Conservation (phyloP, 1,140 invertebrate species). For the Listronotus oregonensis region DNA sequence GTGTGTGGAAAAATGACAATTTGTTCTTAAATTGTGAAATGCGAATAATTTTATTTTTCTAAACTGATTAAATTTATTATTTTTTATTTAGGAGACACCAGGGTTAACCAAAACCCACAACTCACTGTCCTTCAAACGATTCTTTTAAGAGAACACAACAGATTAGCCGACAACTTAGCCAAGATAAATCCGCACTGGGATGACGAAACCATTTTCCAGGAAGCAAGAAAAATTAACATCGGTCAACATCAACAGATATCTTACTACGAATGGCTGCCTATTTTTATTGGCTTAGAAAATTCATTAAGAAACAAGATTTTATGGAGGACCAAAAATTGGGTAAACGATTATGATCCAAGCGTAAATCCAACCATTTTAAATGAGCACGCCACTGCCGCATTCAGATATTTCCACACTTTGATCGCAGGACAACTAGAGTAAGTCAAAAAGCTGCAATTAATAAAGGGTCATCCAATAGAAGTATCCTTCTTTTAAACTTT, state of each 20-base stretch:
- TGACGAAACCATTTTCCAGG: constrained; percentile 86
- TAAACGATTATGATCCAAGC: constrained; percentile 83
- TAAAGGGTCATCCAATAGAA: no score
- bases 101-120: constrained; percentile 87
- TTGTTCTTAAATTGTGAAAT: no score
- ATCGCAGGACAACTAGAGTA: constrained; percentile 80
- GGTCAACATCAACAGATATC: constrained; percentile 84
- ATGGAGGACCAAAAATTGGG: constrained; percentile 66
- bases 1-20: no score
- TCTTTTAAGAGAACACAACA: constrained; percentile 88
- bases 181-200: constrained; percentile 85
- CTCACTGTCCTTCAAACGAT: constrained; percentile 82
- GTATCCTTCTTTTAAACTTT: no score
- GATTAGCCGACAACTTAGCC: constrained; percentile 74
- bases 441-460: constrained; percentile 49
- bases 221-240: constrained; percentile 77
- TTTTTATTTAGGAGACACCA: constrained; percentile 70
- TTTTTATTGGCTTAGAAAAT: constrained; percentile 73
- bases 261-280: constrained; percentile 86
- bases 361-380: constrained; percentile 82
- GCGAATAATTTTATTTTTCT: not conserved
- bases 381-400: constrained; percentile 84
- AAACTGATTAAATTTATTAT: not conserved
- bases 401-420: constrained; percentile 85
- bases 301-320: constrained; percentile 72